phyloP scores from a whole-genome alignment of 2,888 invertebrate genomes.

The Liodrosophila aerea region DNA sequence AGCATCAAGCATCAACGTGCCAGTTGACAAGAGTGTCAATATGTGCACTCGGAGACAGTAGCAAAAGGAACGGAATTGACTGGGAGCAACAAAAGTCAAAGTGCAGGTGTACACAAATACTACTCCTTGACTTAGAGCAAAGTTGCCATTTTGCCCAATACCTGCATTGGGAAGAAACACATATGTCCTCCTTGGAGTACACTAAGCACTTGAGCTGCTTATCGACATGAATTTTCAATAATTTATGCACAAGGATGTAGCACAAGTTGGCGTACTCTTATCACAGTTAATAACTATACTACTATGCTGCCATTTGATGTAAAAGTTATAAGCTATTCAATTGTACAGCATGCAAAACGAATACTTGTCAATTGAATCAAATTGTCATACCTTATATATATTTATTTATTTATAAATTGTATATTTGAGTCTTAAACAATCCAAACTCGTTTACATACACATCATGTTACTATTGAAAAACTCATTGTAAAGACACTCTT shows the following conservation, averaged over 20 bases:
- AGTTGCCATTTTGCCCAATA: slow-evolving; percentile 17
- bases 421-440: no score
- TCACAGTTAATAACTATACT: not conserved
- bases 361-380: no score
- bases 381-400: no score
- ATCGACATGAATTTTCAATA: slow-evolving; percentile 13
- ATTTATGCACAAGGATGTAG: not conserved
- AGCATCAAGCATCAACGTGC: slow-evolving; percentile 30
- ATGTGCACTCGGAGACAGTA: slow-evolving; percentile 19
- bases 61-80: slow-evolving; percentile 19
- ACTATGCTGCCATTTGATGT: no score
- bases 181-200: not conserved
- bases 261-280: no score
- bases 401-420: no score
- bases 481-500: no score
- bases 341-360: no score
- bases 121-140: not conserved
- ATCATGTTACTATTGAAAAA: no score
- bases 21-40: slow-evolving; percentile 48
- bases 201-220: slow-evolving; percentile 10
- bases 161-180: slow-evolving; percentile 9
- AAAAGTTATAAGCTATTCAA: no score
- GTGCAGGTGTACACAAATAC: slow-evolving; percentile 29
- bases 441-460: no score
- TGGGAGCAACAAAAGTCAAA: slow-evolving; percentile 41